Conservation (phyloP, 2,797 vertebrate genomes). For the Spondyliosoma cantharus region DNA sequence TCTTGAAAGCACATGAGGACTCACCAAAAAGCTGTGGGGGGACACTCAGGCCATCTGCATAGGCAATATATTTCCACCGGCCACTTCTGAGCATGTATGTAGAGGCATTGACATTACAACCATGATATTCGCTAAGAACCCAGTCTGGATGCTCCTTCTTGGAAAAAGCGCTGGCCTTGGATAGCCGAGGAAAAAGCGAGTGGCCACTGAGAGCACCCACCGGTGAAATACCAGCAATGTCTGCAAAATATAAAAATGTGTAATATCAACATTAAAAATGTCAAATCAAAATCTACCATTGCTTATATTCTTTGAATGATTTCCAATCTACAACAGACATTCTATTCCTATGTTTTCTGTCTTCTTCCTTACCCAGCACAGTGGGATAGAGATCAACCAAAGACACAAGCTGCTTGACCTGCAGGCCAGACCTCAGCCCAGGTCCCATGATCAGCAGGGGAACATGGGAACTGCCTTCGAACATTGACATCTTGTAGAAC, state of each 20-base stretch:
- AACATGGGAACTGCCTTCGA: conserved; percentile 95
- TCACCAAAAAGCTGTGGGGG: conserved; percentile 93
- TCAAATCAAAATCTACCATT: neutral
- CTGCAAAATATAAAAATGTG: conserved; percentile 76
- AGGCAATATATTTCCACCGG: conserved; percentile 93
- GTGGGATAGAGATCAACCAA: conserved; percentile 97
- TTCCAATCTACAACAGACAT: neutral
- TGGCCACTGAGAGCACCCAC: conserved; percentile 88
- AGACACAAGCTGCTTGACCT: conserved; percentile 87
- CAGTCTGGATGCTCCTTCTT: conserved; percentile 81
- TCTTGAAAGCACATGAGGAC: conserved; percentile 23
- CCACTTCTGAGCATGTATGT: conserved; percentile 92
- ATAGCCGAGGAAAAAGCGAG: conserved; percentile 88
- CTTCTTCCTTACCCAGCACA: conserved; percentile 87
- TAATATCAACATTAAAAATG: conserved; percentile 16
- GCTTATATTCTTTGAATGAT: too few species aligned
- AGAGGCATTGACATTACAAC: conserved; percentile 94
- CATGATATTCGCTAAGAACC: conserved; percentile 96
- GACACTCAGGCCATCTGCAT: conserved; percentile 88
- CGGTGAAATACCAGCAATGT: conserved; percentile 86
- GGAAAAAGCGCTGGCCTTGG: conserved; percentile 46
- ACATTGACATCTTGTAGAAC: conserved; percentile 99
- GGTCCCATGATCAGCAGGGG: conserved; percentile 93
- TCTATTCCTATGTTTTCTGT: conserved; percentile 1
- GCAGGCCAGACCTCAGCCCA: conserved; percentile 81